Evolutionary conservation across 2,113 vertebrate species (phyloP), one percentile per base, ranked within the genome.

Genomic region (Macaca nemestrina): DNA sequence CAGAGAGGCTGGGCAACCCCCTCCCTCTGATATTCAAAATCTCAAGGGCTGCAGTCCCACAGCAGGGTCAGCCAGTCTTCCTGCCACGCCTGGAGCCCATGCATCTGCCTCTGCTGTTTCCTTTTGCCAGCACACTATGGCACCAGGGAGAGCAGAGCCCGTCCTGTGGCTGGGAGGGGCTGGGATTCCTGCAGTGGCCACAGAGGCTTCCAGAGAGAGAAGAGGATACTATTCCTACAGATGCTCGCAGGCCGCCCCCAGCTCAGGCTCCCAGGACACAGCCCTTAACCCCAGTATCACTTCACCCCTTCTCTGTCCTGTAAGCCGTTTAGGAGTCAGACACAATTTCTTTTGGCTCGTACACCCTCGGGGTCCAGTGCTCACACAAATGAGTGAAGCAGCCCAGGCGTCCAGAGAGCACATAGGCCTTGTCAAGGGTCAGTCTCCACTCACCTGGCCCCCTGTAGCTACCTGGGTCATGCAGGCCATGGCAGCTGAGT

Each of bases 131-230:
- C 90, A 96, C 97, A 38, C 1, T 52, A 45, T 59, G 95, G 83
- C 90, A 50, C 25, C 35, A 80, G 80, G 9, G 87, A 83, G 20
- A 50, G 32, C 90, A 72, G 43, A 6, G 20, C 43, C 30, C 57
- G 18, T 9, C 8, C 38, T 0, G 16, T 50, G 8, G 11, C 22
- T 0, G 0, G 16, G 13, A 11, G 8, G 50, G 30, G 22, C 27
- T 16, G 59, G 17, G 12, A 38, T 40, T 35, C 23, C 30, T 7
- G 35, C 2, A 17, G 43, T 32, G 45, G 43, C 2, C 5, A 8
- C 23, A 8, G 55, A 27, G 4, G 52, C 32, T 35, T 48, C n/a
- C 2, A 38, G 38, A 9, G n/a, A 68, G 38, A 9, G 30, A 68
- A 32, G 10, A 7, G 22, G 3, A n/a, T 3, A 40, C 12, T 3